A percentile compares a stretch with the other conserved stretches of the same genome.
Conservation (phyloP, 2,888 invertebrate species). For the Malacosoma neustria region DNA sequence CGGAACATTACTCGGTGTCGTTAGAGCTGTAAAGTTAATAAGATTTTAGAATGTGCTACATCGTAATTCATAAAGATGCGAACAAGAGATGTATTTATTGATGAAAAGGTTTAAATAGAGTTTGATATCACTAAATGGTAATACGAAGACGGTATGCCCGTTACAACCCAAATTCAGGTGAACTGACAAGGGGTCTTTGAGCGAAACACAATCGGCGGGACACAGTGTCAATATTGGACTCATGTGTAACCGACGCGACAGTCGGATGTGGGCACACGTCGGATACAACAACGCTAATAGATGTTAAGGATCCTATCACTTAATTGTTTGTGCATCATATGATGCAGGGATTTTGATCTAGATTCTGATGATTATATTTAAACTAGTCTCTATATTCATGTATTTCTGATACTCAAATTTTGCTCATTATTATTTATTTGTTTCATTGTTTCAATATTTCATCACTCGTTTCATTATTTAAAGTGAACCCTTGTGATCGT, state of each 20-base stretch:
- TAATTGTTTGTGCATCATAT: constrained; percentile 16
- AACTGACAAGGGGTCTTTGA: constrained; percentile 61
- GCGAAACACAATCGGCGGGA: constrained; percentile 45
- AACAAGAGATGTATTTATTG: constrained; percentile 6
- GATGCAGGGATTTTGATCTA: too few relatives aligned
- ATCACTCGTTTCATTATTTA: too few relatives aligned
- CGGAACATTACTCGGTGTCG: constrained; percentile 42
- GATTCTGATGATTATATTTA: too few relatives aligned
- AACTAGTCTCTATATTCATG: too few relatives aligned
- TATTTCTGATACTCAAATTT: too few relatives aligned
- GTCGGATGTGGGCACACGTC: constrained; percentile 47
- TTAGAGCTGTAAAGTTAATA: constrained; percentile 51
- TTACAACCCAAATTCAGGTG: constrained; percentile 35
- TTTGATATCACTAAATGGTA: constrained; percentile 9
- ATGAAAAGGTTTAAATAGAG: not conserved
- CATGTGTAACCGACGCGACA: constrained; percentile 41
- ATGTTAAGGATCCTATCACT: constrained; percentile 45
- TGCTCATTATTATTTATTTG: too few relatives aligned
- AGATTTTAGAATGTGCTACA: constrained; percentile 13
- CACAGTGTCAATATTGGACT: constrained; percentile 66
- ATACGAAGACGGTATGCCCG: constrained; percentile 23
- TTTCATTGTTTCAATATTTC: too few relatives aligned
- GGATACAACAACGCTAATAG: constrained; percentile 42
- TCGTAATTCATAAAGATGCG: constrained; percentile 10
- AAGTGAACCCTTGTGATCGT: too few relatives aligned